A percentile compares a stretch with the other conserved stretches of the same genome.
Conservation (phyloP, 2,113 vertebrate genomes). For the Melanotaenia duboulayi region DNA sequence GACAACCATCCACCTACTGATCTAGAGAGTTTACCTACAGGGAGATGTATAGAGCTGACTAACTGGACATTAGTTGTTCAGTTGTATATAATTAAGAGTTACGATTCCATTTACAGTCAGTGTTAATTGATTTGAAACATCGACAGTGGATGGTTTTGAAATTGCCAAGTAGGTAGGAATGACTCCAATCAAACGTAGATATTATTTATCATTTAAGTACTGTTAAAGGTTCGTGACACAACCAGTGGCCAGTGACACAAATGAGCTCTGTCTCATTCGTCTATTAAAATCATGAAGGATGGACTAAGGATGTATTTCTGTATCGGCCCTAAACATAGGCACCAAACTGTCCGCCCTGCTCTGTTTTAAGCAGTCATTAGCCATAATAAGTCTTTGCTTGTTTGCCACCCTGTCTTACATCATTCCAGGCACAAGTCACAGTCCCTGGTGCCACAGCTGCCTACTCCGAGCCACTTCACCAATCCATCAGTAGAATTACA, state of each 20-base stretch:
- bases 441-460: conserved; percentile 66
- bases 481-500: conserved; percentile 83
- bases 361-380: conserved; percentile 78
- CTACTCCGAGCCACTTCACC: conserved; percentile 71
- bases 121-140: no score
- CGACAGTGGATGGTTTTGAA: not conserved
- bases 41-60: not conserved
- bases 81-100: not conserved
- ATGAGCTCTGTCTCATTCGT: conserved; percentile 14
- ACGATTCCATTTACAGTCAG: not conserved
- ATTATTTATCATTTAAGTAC: conserved; percentile 1
- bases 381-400: conserved; percentile 72
- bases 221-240: conserved; percentile 3
- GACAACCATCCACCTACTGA: not conserved
- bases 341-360: conserved; percentile 59
- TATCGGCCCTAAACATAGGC: conserved; percentile 45
- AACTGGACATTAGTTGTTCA: not conserved
- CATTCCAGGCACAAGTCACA: conserved; percentile 66
- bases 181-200: not conserved
- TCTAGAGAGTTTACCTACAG: conserved; percentile 4
- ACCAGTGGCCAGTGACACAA: conserved; percentile 16
- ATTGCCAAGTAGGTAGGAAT: not conserved
- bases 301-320: conserved; percentile 53
- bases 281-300: conserved; percentile 46
- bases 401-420: conserved; percentile 74